phyloP scores from a whole-genome alignment of 23 tunicate species.

The Oikopleura albicans region DNA sequence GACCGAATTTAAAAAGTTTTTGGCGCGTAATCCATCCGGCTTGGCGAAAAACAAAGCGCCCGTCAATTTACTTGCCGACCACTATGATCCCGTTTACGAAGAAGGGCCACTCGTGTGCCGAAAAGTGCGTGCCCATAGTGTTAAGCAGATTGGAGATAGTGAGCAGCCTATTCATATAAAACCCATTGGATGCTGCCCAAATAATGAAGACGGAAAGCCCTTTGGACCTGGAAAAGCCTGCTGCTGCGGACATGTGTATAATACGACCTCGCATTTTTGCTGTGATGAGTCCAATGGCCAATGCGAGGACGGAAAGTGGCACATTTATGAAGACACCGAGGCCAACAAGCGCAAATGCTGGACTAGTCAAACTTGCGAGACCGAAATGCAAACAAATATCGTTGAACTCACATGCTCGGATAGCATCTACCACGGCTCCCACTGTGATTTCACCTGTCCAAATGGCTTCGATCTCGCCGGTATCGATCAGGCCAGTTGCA shows the following conservation, averaged over 20 bases:
- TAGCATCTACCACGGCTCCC: background rate
- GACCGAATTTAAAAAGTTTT: background rate
- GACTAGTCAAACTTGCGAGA: background rate
- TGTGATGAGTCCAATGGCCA: conserved; percentile 19
- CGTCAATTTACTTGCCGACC: background rate
- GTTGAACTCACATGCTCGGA: background rate
- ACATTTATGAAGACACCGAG: background rate
- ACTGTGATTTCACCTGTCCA: conserved; percentile 2
- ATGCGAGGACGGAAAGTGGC: background rate
- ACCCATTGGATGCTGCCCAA: conserved; percentile 60
- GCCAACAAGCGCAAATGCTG: background rate
- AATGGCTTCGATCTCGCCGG: conserved; percentile 17
- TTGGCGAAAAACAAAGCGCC: background rate
- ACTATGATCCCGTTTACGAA: conserved; percentile 3
- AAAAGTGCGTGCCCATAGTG: background rate
- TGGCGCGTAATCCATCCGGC: background rate
- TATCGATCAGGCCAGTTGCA: conserved; percentile 10
- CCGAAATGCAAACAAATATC: background rate
- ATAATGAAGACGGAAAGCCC: conserved; percentile 27
- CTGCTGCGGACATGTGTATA: conserved; percentile 38
- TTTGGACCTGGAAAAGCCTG: conserved; percentile 55
- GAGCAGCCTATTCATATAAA: background rate
- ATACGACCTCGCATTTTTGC: conserved; percentile 41
- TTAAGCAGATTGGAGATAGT: background rate
- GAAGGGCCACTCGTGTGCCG: conserved; percentile 9